Percentiles rank a stretch among this genome's conserved stretches.
Evolutionary conservation across 2,113 vertebrate genomes (phyloP).

Genomic region (Neofelis nebulosa): DNA sequence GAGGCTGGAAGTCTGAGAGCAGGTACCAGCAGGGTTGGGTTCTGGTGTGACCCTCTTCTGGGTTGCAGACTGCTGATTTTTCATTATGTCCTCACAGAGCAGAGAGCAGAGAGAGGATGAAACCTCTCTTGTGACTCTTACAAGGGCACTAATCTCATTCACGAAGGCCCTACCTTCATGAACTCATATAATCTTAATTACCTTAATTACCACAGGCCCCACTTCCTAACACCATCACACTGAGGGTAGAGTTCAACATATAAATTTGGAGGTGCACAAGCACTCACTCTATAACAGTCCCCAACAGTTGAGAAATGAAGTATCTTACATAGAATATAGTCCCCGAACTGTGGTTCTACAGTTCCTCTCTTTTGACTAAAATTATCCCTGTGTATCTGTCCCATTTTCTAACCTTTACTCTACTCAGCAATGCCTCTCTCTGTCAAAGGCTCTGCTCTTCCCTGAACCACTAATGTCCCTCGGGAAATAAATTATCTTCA

Average conservation of each 20-base stretch:
- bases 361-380: not conserved
- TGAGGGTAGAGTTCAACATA: not conserved
- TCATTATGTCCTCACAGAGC: not conserved
- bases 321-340: not conserved
- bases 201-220: not conserved
- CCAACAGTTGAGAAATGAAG: not conserved
- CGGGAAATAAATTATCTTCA: not conserved
- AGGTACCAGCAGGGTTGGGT: rapidly evolving
- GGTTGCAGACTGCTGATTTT: not conserved
- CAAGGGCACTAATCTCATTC: not conserved
- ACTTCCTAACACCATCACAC: not conserved
- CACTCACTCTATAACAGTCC: not conserved
- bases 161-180: not conserved
- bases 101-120: not conserved
- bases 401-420: not conserved
- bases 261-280: not conserved
- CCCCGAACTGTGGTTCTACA: not conserved
- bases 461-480: not conserved
- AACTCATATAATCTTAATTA: not conserved
- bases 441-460: not conserved
- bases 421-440: not conserved
- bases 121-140: not conserved
- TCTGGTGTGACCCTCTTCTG: not conserved
- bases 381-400: not conserved
- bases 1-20: not conserved